Percentiles rank a stretch among this genome's conserved stretches.
These are phyloP conservation scores for Drosophila subquinaria DNA, from an alignment of 2,888 invertebrate species.

Conservation along the genomic window DNA sequence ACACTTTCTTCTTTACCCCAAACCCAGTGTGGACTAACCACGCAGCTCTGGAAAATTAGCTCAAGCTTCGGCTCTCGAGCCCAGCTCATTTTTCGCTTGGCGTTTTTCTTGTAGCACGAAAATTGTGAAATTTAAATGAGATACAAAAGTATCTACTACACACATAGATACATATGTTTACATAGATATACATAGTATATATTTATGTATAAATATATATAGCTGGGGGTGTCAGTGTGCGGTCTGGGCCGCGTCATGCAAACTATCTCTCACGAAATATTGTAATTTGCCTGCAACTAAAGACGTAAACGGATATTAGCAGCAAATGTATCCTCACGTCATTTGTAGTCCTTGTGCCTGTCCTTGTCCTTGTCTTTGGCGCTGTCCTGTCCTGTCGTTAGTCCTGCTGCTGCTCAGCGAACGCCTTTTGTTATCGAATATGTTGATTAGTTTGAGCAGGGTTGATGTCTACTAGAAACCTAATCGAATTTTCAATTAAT, in stretches of 20 bases:
- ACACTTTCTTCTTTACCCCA: constrained; percentile 16
- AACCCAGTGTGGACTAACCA: constrained; percentile 17
- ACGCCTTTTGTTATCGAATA: constrained; percentile 42
- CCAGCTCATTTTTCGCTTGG: constrained; percentile 67
- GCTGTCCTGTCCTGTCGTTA: constrained; percentile 4
- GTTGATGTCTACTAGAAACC: constrained; percentile 25
- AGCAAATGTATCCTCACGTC: constrained; percentile 61
- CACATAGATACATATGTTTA: constrained; percentile 14
- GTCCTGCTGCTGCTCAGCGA: constrained; percentile 1
- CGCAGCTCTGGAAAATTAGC: constrained; percentile 71
- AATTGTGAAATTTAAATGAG: constrained; percentile 77
- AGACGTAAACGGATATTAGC: constrained; percentile 79
- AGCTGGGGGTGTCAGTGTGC: constrained; percentile 22
- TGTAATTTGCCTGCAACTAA: constrained; percentile 74
- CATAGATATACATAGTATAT: not conserved
- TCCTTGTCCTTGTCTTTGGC: constrained; percentile 21
- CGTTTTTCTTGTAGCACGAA: constrained; percentile 63
- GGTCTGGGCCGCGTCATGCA: constrained; percentile 36
- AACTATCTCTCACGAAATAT: constrained; percentile 73
- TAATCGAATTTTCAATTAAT: constrained; percentile 43
- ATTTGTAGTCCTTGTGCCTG: constrained; percentile 7
- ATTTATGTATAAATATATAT: not conserved
- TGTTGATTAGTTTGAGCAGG: constrained; percentile 44
- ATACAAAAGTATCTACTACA: constrained; percentile 62
- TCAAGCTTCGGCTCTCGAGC: constrained; percentile 46